Evolutionary conservation across 2,888 invertebrate genomes (phyloP).

Genomic region (Criorhina ranunculi): DNA sequence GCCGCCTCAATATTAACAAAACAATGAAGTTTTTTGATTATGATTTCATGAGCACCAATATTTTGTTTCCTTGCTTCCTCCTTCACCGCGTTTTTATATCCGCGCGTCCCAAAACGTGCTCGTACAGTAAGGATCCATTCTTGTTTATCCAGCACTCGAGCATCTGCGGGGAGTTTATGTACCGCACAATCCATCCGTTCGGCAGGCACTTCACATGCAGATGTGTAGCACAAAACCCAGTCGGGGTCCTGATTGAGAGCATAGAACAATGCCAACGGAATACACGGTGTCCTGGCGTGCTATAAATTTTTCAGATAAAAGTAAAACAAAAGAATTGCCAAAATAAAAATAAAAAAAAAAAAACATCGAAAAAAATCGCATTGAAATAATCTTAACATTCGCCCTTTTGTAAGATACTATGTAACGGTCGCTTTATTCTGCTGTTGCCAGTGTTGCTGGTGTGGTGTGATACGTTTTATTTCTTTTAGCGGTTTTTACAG

Average conservation of each 20-base stretch:
- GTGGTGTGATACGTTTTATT: conserved; percentile 50
- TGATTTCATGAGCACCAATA: conserved; percentile 50
- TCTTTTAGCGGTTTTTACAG: conserved; percentile 50
- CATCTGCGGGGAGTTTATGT: conserved; percentile 52
- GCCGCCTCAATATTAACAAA: conserved; percentile 41
- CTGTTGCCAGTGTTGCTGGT: conserved; percentile 27
- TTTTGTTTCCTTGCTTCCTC: conserved; percentile 24
- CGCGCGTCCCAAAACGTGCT: conserved; percentile 29
- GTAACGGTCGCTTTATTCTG: conserved; percentile 19
- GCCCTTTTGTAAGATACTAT: conserved; percentile 58
- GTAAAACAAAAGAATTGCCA: conserved; percentile 19
- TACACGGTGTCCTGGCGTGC: conserved; percentile 41
- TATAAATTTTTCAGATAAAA: conserved; percentile 65
- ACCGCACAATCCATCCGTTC: conserved; percentile 45
- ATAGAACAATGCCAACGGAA: conserved; percentile 42
- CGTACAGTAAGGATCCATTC: conserved; percentile 49
- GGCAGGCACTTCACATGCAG: conserved; percentile 35
- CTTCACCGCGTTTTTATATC: conserved; percentile 4
- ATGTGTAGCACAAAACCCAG: conserved; percentile 2
- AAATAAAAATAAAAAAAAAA: conserved; percentile 1
- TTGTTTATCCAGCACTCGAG: conserved; percentile 64
- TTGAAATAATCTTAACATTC: conserved; percentile 70
- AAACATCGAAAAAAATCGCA: conserved; percentile 47
- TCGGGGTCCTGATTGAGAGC: conserved; percentile 22
- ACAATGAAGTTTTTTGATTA: conserved; percentile 62